Evolutionary conservation across 2,888 invertebrate species (phyloP).

Genomic region (Pachycephus smyrnensis): DNA sequence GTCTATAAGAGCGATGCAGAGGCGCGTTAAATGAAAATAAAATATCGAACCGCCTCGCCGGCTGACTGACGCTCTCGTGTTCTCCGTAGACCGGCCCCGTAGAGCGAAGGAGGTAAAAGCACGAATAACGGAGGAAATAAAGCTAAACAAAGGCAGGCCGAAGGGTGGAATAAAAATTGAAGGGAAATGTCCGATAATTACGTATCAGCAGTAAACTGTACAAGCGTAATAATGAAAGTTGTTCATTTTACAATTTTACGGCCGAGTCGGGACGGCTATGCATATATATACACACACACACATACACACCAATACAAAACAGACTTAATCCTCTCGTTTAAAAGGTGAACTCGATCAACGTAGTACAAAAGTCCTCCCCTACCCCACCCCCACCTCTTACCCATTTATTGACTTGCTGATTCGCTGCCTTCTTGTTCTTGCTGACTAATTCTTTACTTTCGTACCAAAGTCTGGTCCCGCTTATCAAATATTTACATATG

Average conservation of each 20-base stretch:
- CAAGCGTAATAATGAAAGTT: constrained; percentile 31
- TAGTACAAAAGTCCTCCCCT: not conserved
- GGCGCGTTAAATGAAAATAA: constrained; percentile 8
- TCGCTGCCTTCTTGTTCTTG: not conserved
- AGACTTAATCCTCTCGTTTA: not conserved
- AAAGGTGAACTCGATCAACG: not conserved
- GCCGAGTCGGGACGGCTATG: constrained; percentile 19
- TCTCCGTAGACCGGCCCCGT: not conserved
- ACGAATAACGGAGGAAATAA: constrained; percentile 43
- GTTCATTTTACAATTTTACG: constrained; percentile 37
- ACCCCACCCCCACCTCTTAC: not conserved
- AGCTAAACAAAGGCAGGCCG: constrained; percentile 36
- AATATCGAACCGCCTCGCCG: constrained; percentile 1
- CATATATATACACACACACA: not conserved
- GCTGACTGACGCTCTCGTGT: not conserved
- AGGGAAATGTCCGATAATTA: constrained; percentile 53
- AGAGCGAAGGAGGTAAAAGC: constrained; percentile 33
- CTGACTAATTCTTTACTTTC: not conserved
- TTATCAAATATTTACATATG: not conserved
- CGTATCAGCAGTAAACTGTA: constrained; percentile 52
- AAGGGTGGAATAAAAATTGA: constrained; percentile 35
- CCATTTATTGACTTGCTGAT: not conserved
- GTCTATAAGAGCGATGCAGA: not conserved
- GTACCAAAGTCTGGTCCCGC: not conserved
- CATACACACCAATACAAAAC: not conserved